Percentiles rank a stretch among this genome's conserved stretches.
These are phyloP conservation scores for Morone chrysops DNA, from an alignment of 2,113 vertebrate genomes.

Conservation along the genomic window DNA sequence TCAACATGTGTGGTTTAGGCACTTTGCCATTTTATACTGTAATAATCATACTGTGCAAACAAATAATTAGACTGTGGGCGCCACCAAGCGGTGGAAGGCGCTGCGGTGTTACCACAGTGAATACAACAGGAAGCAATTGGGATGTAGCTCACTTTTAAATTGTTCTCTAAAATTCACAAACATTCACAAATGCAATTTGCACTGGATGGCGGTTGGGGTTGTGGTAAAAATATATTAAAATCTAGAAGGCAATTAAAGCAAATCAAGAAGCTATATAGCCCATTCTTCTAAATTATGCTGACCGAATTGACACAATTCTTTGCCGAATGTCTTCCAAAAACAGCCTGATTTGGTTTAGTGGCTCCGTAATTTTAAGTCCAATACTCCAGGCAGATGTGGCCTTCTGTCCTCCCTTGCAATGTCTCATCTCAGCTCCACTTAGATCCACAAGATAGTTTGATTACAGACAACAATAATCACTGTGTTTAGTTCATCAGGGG, in stretches of 20 bases:
- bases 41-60: not conserved
- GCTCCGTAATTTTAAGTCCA: not conserved
- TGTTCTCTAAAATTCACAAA: not conserved
- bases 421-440: not conserved
- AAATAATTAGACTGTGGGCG: slow-evolving; percentile 41
- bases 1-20: not conserved
- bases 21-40: not conserved
- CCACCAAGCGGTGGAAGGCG: slow-evolving; percentile 65
- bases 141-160: not conserved
- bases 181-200: not conserved
- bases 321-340: slow-evolving; percentile 4
- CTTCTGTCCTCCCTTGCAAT: not conserved
- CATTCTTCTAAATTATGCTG: slow-evolving; percentile 11
- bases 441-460: slow-evolving; percentile 13
- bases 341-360: not conserved
- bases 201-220: not conserved
- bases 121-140: not conserved
- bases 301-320: slow-evolving; percentile 16
- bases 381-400: not conserved
- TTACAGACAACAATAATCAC: slow-evolving; percentile 23
- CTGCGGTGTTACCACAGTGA: not conserved
- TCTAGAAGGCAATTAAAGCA: not conserved
- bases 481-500: slow-evolving; percentile 7
- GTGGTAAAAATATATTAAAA: not conserved
- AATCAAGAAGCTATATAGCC: not conserved